Percentiles rank a stretch among this genome's conserved stretches.
Conservation (phyloP, 2,797 vertebrate species). For the Gymnoscopelus microlampas region DNA sequence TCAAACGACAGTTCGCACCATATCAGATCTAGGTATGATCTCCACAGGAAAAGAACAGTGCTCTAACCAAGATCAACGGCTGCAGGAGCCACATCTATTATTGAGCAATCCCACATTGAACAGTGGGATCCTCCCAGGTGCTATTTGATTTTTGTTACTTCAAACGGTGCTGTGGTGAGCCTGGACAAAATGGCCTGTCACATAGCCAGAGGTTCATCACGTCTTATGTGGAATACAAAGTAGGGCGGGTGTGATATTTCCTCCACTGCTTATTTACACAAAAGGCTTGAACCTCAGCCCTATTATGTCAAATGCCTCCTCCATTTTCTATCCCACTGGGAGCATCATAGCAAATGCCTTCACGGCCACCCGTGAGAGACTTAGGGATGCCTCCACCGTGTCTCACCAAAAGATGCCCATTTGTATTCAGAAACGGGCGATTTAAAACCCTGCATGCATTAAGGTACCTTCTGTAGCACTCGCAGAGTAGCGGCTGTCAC, state of each 20-base stretch:
- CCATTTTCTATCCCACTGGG: conserved; percentile 38
- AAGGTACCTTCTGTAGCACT: conserved; percentile 67
- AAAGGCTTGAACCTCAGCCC: conserved; percentile 45
- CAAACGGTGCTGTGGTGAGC: conserved; percentile 29
- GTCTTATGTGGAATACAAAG: conserved; percentile 49
- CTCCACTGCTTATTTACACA: conserved; percentile 48
- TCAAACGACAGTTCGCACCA: conserved; percentile 31
- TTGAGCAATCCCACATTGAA: conserved; percentile 43
- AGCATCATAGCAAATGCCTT: conserved; percentile 53
- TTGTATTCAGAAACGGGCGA: conserved; percentile 73
- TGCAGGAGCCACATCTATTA: conserved; percentile 31
- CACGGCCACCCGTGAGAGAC: conserved; percentile 32
- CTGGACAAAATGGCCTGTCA: conserved; percentile 39
- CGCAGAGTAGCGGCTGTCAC: conserved; percentile 73
- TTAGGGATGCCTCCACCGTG: conserved; percentile 8
- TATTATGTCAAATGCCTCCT: conserved; percentile 56
- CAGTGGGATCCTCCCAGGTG: conserved; percentile 37
- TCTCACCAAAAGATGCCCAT: conserved; percentile 64
- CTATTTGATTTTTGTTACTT: conserved; percentile 46
- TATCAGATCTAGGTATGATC: conserved; percentile 41
- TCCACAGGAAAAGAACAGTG: conserved; percentile 38
- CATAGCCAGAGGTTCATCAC: conserved; percentile 33
- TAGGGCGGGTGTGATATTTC: conserved; percentile 45
- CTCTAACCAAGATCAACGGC: conserved; percentile 31
- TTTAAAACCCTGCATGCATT: conserved; percentile 70